Conservation (phyloP, 2,113 vertebrate genomes). For the Nesogale talazaci region DNA sequence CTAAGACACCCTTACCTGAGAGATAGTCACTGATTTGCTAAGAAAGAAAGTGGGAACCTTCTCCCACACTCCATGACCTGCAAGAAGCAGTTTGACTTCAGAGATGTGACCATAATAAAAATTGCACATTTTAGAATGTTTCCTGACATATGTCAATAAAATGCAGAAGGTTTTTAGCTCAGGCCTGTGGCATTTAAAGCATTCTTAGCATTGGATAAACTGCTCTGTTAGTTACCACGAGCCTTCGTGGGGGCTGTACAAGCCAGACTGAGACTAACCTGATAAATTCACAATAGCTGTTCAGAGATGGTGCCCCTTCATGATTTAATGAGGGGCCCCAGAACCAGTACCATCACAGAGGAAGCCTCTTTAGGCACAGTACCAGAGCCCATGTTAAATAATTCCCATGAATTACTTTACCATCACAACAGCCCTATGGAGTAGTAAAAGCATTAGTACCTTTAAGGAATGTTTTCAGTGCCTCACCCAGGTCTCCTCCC, state of each 20-base stretch:
- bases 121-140: neutral
- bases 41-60: neutral
- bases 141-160: neutral
- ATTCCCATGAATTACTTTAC: neutral
- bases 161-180: neutral
- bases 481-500: neutral
- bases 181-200: neutral
- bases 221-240: neutral
- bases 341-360: neutral
- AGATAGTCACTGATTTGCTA: neutral
- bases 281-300: too few species aligned
- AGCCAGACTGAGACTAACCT: neutral
- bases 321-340: neutral
- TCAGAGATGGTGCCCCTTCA: neutral
- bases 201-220: constrained; percentile 2
- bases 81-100: constrained; percentile 4
- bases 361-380: neutral
- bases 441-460: neutral
- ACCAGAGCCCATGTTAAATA: neutral
- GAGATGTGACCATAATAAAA: neutral
- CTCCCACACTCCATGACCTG: neutral
- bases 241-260: neutral
- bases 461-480: neutral
- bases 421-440: neutral
- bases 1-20: neutral